These are phyloP conservation scores for Agrilus planipennis DNA, from an alignment of 1,140 invertebrate species.

Conservation along the genomic window DNA sequence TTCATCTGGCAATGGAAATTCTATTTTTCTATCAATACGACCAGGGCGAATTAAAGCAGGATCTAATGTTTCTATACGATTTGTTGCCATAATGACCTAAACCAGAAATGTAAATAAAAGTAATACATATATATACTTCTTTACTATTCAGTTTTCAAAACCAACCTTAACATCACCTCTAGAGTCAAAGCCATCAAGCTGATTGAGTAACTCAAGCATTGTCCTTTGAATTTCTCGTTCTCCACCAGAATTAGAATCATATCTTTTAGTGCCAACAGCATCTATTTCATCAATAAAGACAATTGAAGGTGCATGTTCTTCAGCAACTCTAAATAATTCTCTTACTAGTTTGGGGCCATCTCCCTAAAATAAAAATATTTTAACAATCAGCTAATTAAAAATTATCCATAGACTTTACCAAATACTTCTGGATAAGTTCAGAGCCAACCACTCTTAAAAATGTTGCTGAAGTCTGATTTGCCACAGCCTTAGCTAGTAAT, in stretches of 20 bases:
- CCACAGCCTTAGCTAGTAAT: conserved; percentile 95
- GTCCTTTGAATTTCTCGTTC: conserved; percentile 99
- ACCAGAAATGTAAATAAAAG: conserved; percentile 19
- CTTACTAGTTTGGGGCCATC: conserved; percentile 98
- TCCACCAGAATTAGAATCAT: conserved; percentile 98
- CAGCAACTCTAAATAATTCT: conserved; percentile 95
- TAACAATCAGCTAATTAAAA: not conserved
- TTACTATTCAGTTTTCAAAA: not conserved
- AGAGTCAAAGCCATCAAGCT: conserved; percentile 97
- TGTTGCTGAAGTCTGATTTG: conserved; percentile 98
- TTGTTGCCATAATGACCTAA: conserved; percentile 98
- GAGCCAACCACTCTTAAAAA: conserved; percentile 98
- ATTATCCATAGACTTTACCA: conserved; percentile 44
- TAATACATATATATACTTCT: conserved; percentile 2
- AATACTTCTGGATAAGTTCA: conserved; percentile 98
- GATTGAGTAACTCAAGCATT: conserved; percentile 98
- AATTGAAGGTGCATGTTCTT: conserved; percentile 98
- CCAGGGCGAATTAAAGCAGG: conserved; percentile 97
- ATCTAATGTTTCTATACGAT: conserved; percentile 97
- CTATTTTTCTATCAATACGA: conserved; percentile 98
- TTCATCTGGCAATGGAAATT: conserved; percentile 98
- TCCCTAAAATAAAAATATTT: conserved; percentile 45
- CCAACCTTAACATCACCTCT: conserved; percentile 92
- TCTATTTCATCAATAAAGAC: conserved; percentile 99
- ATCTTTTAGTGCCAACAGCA: conserved; percentile 98